Conservation (phyloP, 2,797 vertebrate genomes). For the Chloroceryle amazona region DNA sequence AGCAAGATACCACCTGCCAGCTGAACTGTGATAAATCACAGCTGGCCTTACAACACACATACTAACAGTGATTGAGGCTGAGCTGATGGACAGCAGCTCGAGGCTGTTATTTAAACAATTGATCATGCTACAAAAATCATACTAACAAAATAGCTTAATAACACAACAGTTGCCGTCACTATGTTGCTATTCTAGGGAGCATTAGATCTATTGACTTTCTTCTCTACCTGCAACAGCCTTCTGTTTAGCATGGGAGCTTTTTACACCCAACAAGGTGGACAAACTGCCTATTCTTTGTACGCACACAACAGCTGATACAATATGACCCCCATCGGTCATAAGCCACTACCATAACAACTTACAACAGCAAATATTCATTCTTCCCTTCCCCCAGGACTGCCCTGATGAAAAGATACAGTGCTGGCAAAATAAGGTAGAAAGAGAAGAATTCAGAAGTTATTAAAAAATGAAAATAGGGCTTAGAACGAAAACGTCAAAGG, state of each 20-base stretch:
- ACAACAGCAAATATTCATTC: neutral
- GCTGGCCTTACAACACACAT: neutral
- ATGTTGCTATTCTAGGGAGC: neutral
- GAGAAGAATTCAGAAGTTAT: neutral
- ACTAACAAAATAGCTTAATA: neutral
- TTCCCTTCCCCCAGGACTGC: neutral
- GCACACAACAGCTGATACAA: neutral
- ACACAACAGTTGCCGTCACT: neutral
- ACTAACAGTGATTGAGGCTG: neutral
- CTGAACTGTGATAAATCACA: constrained; percentile 50
- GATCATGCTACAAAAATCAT: neutral
- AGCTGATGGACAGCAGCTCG: neutral
- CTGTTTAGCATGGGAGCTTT: neutral
- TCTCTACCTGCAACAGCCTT: neutral
- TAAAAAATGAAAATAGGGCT: neutral
- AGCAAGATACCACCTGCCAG: constrained; percentile 49
- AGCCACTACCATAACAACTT: neutral
- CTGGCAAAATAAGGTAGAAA: neutral
- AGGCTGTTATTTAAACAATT: neutral
- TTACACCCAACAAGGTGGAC: neutral
- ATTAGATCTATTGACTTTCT: neutral
- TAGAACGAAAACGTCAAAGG: neutral
- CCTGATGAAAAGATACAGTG: neutral
- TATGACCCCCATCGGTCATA: neutral
- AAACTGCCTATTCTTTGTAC: neutral